phyloP scores from a whole-genome alignment of 2,797 vertebrate genomes.

The Crypturellus tataupa region DNA sequence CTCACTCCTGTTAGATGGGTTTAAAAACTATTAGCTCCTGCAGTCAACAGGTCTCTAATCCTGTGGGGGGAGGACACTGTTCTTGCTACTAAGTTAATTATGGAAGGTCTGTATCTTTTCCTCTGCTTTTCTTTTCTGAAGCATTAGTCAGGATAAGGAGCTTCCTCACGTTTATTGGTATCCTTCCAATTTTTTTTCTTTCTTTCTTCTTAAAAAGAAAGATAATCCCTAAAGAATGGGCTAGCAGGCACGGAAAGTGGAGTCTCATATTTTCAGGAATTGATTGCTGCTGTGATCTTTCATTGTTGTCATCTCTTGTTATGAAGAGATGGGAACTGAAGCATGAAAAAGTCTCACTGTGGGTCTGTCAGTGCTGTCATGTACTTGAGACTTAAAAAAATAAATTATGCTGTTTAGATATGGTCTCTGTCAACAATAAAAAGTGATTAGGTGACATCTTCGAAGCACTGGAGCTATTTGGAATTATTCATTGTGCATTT shows the following conservation, averaged over 20 bases:
- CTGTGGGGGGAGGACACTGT: constrained; percentile 21
- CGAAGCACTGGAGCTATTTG: background rate
- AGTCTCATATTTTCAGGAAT: background rate
- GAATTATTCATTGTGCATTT: background rate
- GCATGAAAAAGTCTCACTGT: background rate
- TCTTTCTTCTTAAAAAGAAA: background rate
- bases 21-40: constrained; percentile 58
- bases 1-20: constrained; percentile 45
- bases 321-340: background rate
- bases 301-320: constrained; percentile 1
- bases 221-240: constrained; percentile 35
- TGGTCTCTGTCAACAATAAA: constrained; percentile 18
- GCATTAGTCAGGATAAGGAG: constrained; percentile 65
- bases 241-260: background rate
- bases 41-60: constrained; percentile 68
- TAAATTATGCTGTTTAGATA: background rate
- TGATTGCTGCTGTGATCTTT: constrained; percentile 16
- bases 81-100: constrained; percentile 68
- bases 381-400: background rate
- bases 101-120: constrained; percentile 57
- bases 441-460: background rate
- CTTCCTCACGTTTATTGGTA: constrained; percentile 66
- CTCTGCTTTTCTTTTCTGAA: constrained; percentile 68
- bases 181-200: constrained; percentile 1
- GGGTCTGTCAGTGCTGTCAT: background rate